Percentiles rank a stretch among this genome's conserved stretches.
These are phyloP conservation scores for Cantharis nigra DNA, from an alignment of 2,888 invertebrate species.

Conservation along the genomic window DNA sequence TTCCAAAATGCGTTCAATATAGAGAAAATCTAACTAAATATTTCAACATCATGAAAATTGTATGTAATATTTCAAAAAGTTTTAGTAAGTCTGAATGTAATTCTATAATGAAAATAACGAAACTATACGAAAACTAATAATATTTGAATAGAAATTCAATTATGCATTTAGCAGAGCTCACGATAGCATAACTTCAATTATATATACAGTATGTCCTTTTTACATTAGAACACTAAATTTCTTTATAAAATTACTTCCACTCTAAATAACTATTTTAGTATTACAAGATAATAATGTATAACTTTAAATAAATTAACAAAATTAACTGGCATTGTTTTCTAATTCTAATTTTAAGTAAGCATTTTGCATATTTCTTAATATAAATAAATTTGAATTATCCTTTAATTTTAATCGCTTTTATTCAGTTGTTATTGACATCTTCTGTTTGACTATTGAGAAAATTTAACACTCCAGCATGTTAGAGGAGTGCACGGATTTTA, in stretches of 20 bases:
- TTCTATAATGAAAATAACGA: background rate
- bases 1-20: background rate
- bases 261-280: background rate
- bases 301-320: too few species aligned
- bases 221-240: background rate
- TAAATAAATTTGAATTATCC: too few species aligned
- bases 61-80: background rate
- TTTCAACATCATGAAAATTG: background rate
- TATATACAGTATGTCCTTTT: background rate
- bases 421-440: too few species aligned
- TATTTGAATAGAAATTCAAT: background rate
- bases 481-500: too few species aligned
- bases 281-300: background rate
- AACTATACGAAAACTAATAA: background rate
- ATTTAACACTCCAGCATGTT: too few species aligned
- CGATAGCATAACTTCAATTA: background rate
- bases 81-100: background rate
- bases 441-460: too few species aligned
- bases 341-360: too few species aligned
- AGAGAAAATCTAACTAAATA: background rate
- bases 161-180: background rate
- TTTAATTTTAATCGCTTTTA: too few species aligned
- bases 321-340: too few species aligned
- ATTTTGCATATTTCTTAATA: too few species aligned
- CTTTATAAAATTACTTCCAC: background rate